Base-by-base conservation (phyloP, 2,888 invertebrate species). In the Isoperla grammatica region DNA sequence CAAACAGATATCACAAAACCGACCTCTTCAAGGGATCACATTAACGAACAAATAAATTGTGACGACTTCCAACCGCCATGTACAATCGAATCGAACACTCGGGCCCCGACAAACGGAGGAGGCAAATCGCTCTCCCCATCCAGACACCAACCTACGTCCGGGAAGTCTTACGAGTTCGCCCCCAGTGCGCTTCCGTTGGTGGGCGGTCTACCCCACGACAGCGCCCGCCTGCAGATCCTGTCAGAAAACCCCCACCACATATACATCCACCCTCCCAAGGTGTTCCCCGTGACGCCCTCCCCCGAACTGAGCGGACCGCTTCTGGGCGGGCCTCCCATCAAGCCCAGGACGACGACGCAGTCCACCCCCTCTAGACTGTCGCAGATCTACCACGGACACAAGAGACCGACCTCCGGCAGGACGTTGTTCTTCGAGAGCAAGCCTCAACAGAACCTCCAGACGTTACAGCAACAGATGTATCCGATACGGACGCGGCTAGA, bases 231-330 rank as follows among this genome's bases (percentile, higher is more conserved):
- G 17, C 59, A 59, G 37, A 22, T 59, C 19, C 43, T 59, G 17
- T 37, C 55, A 13, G 56, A 59, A 17, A 22, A 23, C 43, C 59
- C 29, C 11, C 35, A 29, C 45, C 37, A 37, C 53, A 19, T 17
- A 37, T 29, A 50, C 49, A 13, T 50, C 49, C 49, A 50, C 49
- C 49, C 35, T 15, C 39, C 53, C 53, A 53, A 53, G 40, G 45
- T 55, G 19, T 55, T 29, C 37, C 59, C 59, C 15, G 12, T 55
- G 5, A 59, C 59, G 1, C 59, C 59, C 19, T 43, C 59, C 5
- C 59, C 59, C 20, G 59, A 59, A 35, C 55, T 59, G 29, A 55
- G 54, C 39, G 59, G 59, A 12, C 59, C 59, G n/a, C 43, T 59
- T 15, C 59, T 59, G 4, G 59, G 59, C 1, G 59, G 59, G n/a